Evolutionary conservation across 2,888 invertebrate species (phyloP).

Genomic region (Plagiodera versicolora): DNA sequence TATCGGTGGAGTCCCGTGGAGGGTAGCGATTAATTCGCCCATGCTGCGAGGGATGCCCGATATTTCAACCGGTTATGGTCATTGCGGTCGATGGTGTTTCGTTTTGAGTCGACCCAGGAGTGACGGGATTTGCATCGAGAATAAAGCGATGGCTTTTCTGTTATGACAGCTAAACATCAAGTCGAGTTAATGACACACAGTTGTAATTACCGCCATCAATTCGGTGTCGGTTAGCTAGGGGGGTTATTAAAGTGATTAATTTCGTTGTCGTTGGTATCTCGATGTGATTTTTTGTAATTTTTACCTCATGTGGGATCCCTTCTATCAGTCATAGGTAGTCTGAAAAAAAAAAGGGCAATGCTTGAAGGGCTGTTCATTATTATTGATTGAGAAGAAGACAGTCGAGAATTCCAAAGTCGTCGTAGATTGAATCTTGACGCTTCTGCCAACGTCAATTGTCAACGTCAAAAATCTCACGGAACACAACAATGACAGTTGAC

Average conservation of each 20-base stretch:
- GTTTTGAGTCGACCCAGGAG: slow-evolving; percentile 21
- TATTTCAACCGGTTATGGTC: slow-evolving; percentile 17
- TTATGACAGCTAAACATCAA: slow-evolving; percentile 47
- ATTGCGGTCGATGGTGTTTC: slow-evolving; percentile 17
- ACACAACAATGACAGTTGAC: too few species aligned
- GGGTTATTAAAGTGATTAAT: slow-evolving; percentile 54
- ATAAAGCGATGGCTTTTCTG: slow-evolving; percentile 41
- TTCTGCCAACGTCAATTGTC: too few species aligned
- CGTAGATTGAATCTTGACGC: too few species aligned
- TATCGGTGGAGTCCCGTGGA: too few species aligned
- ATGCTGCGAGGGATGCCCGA: slow-evolving; percentile 7
- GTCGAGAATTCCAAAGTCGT: too few species aligned
- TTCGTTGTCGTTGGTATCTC: slow-evolving; percentile 47
- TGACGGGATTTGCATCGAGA: slow-evolving; percentile 39
- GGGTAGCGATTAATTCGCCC: too few species aligned
- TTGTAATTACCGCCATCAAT: slow-evolving; percentile 53
- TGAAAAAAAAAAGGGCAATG: slow-evolving; percentile 8
- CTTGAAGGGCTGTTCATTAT: too few species aligned
- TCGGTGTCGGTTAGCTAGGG: slow-evolving; percentile 46
- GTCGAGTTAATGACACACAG: slow-evolving; percentile 50
- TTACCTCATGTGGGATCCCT: slow-evolving; percentile 41
- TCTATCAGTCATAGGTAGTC: slow-evolving; percentile 37
- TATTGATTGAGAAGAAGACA: too few species aligned
- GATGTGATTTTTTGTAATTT: slow-evolving; percentile 48
- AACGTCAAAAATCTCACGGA: too few species aligned